These are phyloP conservation scores for Brachypteracias leptosomus DNA, from an alignment of 2,113 vertebrate species.

Conservation along the genomic window DNA sequence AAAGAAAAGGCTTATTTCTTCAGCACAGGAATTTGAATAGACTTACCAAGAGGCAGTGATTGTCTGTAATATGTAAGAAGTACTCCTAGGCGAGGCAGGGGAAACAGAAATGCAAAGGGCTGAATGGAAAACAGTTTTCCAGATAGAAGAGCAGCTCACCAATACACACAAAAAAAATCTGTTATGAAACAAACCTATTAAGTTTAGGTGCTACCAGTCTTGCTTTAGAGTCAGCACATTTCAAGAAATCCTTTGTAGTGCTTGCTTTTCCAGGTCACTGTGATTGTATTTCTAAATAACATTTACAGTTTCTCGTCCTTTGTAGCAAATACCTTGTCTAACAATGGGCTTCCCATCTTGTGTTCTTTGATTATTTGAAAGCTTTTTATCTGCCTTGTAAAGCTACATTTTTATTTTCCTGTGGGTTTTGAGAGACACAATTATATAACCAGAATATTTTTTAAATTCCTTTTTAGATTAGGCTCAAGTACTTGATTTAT, in stretches of 20 bases:
- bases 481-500: neutral
- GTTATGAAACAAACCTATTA: neutral
- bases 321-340: neutral
- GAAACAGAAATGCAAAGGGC: neutral
- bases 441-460: neutral
- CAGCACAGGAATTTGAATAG: neutral
- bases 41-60: neutral
- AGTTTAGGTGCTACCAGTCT: neutral
- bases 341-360: neutral
- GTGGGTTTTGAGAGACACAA: neutral
- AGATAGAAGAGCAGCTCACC: neutral
- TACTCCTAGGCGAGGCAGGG: neutral
- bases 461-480: neutral
- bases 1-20: neutral
- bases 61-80: neutral
- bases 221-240: neutral
- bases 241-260: neutral
- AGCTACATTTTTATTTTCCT: slow-evolving; percentile 22
- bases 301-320: neutral
- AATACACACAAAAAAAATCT: neutral
- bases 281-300: slow-evolving; percentile 21
- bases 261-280: neutral
- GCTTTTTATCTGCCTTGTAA: neutral
- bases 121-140: neutral
- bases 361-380: neutral